These are phyloP conservation scores for Numida meleagris DNA, from an alignment of 2,113 vertebrate genomes.

Conservation along the genomic window DNA sequence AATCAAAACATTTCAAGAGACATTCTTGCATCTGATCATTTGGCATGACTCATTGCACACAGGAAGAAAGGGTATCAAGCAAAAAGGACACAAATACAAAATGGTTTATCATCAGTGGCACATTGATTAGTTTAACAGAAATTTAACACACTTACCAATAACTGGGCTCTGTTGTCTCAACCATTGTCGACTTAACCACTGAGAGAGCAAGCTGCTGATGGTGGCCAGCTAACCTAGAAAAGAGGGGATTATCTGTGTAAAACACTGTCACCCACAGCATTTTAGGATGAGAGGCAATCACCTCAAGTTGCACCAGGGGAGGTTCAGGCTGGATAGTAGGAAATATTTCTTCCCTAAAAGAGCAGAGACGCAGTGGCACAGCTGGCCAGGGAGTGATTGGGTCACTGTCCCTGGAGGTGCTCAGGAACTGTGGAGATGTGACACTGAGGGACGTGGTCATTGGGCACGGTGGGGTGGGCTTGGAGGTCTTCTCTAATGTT, in stretches of 20 bases:
- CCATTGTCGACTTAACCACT: neutral
- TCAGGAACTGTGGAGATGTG: no score
- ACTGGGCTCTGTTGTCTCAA: neutral
- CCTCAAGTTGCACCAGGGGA: no score
- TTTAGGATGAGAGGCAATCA: no score
- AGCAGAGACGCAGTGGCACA: no score
- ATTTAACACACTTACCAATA: neutral
- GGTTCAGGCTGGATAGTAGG: no score
- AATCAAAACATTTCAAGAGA: slow-evolving; percentile 58
- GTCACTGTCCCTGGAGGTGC: no score
- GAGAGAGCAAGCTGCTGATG: neutral
- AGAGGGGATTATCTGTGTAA: neutral
- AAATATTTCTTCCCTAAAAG: no score
- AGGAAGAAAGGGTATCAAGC: slow-evolving; percentile 36
- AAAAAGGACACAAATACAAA: neutral
- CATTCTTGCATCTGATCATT: slow-evolving; percentile 49
- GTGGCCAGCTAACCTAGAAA: neutral
- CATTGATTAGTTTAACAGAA: neutral
- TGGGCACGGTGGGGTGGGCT: no score
- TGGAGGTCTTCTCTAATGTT: no score
- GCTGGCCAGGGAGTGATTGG: no score
- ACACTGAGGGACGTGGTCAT: no score
- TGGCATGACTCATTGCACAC: slow-evolving; percentile 55
- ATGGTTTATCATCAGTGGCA: neutral
- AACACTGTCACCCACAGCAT: neutral